These are phyloP conservation scores for Argyrosomus japonicus DNA, from an alignment of 2,113 vertebrate species.

Conservation along the genomic window DNA sequence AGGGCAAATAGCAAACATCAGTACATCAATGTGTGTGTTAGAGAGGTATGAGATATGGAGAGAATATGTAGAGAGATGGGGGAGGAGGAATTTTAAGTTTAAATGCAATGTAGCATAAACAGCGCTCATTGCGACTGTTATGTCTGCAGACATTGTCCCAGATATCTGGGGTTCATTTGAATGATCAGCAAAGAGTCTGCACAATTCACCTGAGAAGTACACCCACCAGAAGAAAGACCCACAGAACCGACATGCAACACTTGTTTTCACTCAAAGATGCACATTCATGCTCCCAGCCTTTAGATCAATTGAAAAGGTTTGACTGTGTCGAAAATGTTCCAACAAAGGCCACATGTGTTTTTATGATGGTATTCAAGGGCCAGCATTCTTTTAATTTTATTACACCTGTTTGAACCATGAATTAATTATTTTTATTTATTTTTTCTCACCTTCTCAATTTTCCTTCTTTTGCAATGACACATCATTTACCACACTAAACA, in stretches of 20 bases:
- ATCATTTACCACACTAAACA: no score
- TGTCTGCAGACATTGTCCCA: background rate
- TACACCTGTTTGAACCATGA: no score
- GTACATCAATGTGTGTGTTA: background rate
- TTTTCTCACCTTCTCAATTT: no score
- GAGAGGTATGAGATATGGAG: no score
- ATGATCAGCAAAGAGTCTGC: background rate
- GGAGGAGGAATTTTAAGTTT: background rate
- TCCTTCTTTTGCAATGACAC: no score
- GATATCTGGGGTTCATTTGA: background rate
- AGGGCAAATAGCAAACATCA: background rate
- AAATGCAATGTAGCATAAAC: background rate
- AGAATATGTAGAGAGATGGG: background rate
- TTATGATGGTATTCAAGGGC: no score
- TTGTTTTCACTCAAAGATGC: background rate
- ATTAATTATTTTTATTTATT: no score
- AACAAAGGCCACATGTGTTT: no score
- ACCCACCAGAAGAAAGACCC: no score
- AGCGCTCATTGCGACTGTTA: background rate
- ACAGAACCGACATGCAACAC: background rate
- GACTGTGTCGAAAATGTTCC: background rate
- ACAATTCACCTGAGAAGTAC: background rate
- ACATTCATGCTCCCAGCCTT: background rate
- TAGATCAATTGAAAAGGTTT: background rate
- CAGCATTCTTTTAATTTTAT: no score